Evolutionary conservation across 2,888 invertebrate genomes (phyloP).

Genomic region (Habroteleia sp.): DNA sequence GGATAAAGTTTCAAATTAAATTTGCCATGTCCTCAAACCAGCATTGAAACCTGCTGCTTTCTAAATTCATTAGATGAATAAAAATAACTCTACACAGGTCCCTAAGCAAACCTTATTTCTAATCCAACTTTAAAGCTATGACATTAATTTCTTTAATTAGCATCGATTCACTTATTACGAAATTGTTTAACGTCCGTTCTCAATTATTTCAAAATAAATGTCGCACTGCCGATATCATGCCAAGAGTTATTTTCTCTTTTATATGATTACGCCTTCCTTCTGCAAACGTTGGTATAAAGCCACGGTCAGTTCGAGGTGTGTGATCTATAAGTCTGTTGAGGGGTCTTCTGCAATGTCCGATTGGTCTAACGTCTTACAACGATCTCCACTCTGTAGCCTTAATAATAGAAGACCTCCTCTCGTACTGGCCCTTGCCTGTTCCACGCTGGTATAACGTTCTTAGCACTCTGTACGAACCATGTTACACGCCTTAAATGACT

Average conservation of each 20-base stretch:
- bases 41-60: no score
- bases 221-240: no score
- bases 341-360: slow-evolving; percentile 66
- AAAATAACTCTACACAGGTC: no score
- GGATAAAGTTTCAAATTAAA: no score
- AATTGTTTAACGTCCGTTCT: no score
- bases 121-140: no score
- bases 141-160: no score
- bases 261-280: slow-evolving; percentile 16
- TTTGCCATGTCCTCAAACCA: no score
- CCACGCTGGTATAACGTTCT: slow-evolving; percentile 60
- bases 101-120: no score
- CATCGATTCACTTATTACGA: no score
- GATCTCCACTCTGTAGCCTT: slow-evolving; percentile 75
- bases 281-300: slow-evolving; percentile 45
- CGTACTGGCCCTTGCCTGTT: slow-evolving; percentile 64
- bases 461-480: slow-evolving; percentile 63
- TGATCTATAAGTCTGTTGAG: slow-evolving; percentile 60
- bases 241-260: slow-evolving; percentile 25
- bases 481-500: slow-evolving; percentile 62
- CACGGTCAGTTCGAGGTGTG: slow-evolving; percentile 50
- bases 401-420: slow-evolving; percentile 74
- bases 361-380: slow-evolving; percentile 73
- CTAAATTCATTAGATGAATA: no score
- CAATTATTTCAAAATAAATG: no score